These are phyloP conservation scores for Idris sp. DNA, from an alignment of 1,140 invertebrate species.

Conservation along the genomic window DNA sequence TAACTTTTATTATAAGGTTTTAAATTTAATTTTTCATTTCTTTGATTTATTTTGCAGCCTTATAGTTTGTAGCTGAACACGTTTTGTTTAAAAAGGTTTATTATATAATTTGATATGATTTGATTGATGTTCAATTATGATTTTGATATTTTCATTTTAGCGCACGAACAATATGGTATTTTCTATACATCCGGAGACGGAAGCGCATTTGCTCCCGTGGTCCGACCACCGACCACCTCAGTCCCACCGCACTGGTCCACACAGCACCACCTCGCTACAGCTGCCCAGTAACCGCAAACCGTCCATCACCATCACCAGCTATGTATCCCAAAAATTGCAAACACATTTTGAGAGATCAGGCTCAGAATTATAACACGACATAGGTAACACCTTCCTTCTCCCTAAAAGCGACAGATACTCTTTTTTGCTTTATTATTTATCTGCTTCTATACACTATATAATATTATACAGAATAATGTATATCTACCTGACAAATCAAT, in stretches of 20 bases:
- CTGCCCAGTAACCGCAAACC: conserved; percentile 81
- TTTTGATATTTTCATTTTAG: conserved; percentile 80
- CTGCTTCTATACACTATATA: no score
- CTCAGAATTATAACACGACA: conserved; percentile 58
- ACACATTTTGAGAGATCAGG: conserved; percentile 66
- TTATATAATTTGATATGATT: no score
- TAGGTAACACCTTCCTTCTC: conserved; percentile 68
- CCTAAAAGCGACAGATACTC: no score
- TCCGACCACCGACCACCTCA: conserved; percentile 79
- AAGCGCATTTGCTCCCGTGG: conserved; percentile 82
- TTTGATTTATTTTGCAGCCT: no score
- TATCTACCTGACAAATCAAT: no score
- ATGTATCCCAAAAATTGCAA: conserved; percentile 70
- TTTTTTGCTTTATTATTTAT: no score
- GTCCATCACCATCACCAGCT: conserved; percentile 72
- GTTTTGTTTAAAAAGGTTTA: no score
- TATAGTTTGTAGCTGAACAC: no score
- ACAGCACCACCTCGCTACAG: conserved; percentile 79
- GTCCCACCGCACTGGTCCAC: conserved; percentile 80
- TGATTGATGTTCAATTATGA: no score
- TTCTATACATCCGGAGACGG: conserved; percentile 78
- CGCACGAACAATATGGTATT: conserved; percentile 79
- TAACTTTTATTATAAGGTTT: no score
- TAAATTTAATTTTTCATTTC: no score
- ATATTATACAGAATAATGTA: no score